Evolutionary conservation across 2,888 invertebrate genomes (phyloP).

Genomic region (Hydriomena furcata): DNA sequence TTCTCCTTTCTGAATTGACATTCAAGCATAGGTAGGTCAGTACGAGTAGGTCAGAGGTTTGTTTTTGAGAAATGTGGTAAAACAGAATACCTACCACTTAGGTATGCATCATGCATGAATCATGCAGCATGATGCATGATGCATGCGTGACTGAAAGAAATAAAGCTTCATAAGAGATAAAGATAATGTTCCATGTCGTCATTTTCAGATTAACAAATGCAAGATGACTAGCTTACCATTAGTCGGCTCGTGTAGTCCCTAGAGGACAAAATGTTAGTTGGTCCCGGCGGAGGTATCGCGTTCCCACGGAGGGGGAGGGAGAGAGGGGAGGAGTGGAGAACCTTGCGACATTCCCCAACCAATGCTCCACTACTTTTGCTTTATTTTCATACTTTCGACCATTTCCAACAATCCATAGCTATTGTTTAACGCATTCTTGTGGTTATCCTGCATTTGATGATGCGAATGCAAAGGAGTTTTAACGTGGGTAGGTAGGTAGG

Average conservation of each 20-base stretch:
- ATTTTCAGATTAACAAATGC: not conserved
- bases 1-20: no score
- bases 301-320: conserved; percentile 42
- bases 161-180: no score
- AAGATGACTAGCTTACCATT: not conserved
- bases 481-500: not conserved
- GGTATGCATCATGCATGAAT: no score
- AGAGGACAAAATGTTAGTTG: conserved; percentile 1
- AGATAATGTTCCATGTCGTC: no score
- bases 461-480: no score
- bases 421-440: conserved; percentile 17
- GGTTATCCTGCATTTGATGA: not conserved
- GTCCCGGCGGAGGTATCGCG: conserved; percentile 29
- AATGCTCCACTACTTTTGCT: conserved; percentile 27
- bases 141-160: no score
- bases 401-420: conserved; percentile 22
- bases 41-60: no score
- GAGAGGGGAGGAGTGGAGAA: conserved; percentile 33
- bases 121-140: no score
- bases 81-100: no score
- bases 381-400: conserved; percentile 28
- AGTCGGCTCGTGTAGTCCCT: conserved; percentile 5
- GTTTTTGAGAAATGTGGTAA: no score
- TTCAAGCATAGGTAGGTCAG: no score
- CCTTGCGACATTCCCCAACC: conserved; percentile 30